Base-by-base conservation (phyloP, 2,888 invertebrate species). In the Piscicola geometra region DNA sequence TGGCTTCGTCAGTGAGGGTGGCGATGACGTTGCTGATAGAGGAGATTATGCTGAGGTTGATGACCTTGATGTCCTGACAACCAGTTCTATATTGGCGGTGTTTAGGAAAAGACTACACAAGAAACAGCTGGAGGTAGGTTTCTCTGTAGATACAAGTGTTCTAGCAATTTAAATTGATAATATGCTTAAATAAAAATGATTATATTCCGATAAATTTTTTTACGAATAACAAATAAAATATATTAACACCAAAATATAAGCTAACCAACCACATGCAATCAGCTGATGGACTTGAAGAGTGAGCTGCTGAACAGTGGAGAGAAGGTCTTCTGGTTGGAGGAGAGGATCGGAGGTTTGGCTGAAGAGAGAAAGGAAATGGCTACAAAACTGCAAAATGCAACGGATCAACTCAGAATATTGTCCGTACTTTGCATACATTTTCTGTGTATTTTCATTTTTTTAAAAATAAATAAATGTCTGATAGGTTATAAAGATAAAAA, bases 261-360 rank as follows among this genome's bases (percentile, higher is more conserved):
- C n/a, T n/a, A n/a, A n/a, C n/a, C n/a, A n/a, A n/a, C n/a, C n/a
- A n/a, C n/a, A n/a, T n/a, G n/a, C n/a, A n/a, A n/a, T 21, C 60
- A 56, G 60, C n/a, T 56, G 25, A 56, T 56, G 60, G 60, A 56
- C 25, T 21, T 56, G 60, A 56, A 56, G 25, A 56, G 60, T n/a
- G 60, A 56, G 60, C 12, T 56, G 21, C n/a, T 56, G 60, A 56
- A 56, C 25, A 25, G 5, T 56, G 60, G 60, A 56, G 60, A 56
- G n/a, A 56, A 56, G n/a, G 25, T 56, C 5, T 56, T 56, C n/a
- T 56, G 60, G 60, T 21, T 56, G 60, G 60, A 56, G 25, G 60
- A 56, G 25, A 56, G 25, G 25, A 21, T 56, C 3, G 21, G 15
- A 25, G 25, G 60, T 21, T 21, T 56, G 3, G 60, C n/a, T 5